A percentile compares a stretch with the other conserved stretches of the same genome.
These are phyloP conservation scores for Sebastes diaconus DNA, from an alignment of 2,797 vertebrate genomes.

Conservation along the genomic window DNA sequence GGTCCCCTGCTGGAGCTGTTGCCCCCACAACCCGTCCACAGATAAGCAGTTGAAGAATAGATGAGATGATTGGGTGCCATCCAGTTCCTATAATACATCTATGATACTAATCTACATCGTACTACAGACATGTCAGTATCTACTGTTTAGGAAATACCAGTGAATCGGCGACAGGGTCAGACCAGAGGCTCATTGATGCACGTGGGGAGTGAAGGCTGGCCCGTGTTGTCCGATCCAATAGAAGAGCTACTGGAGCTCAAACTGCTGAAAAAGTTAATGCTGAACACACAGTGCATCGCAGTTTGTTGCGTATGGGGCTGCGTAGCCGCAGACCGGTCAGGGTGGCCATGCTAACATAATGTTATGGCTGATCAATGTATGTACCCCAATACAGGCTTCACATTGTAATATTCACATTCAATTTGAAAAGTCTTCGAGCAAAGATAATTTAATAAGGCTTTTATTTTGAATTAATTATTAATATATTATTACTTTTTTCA, in stretches of 20 bases:
- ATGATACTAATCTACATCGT: neutral
- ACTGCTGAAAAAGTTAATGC: too few species aligned
- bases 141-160: neutral
- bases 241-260: too few species aligned
- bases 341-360: too few species aligned
- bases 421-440: neutral
- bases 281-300: too few species aligned
- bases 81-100: neutral
- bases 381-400: neutral
- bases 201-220: fast-evolving
- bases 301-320: too few species aligned
- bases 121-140: neutral
- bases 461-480: neutral
- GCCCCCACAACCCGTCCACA: fast-evolving
- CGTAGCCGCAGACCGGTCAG: too few species aligned
- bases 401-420: neutral
- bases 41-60: too few species aligned
- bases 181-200: too few species aligned
- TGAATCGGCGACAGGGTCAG: too few species aligned
- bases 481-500: too few species aligned
- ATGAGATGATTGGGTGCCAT: neutral
- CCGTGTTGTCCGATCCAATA: too few species aligned
- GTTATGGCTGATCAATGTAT: neutral
- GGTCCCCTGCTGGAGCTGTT: too few species aligned
- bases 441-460: neutral